Percentiles rank a stretch among this genome's conserved stretches.
Conservation (phyloP, 2,797 vertebrate species). For the Pelodytes ibericus region DNA sequence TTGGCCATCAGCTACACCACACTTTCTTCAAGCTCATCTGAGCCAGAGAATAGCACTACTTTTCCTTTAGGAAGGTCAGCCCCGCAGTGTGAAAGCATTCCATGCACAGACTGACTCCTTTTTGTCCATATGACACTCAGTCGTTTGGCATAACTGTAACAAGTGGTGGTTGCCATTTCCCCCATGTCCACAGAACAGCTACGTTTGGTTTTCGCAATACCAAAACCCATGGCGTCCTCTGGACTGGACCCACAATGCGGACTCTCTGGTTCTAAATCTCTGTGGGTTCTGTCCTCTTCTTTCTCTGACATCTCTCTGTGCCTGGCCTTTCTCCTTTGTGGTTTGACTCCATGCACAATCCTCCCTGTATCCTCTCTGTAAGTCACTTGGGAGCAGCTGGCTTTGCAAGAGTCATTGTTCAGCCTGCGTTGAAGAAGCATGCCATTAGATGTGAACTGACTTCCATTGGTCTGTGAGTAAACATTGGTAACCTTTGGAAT, state of each 20-base stretch:
- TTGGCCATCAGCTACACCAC: slow-evolving; percentile 63
- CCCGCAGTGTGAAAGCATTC: slow-evolving; percentile 82
- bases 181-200: slow-evolving; percentile 80
- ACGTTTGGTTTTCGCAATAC: slow-evolving; percentile 67
- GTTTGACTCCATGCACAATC: slow-evolving; percentile 52
- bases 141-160: slow-evolving; percentile 86
- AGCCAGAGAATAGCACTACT: slow-evolving; percentile 60
- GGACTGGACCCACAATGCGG: slow-evolving; percentile 24
- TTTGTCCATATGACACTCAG: slow-evolving; percentile 88
- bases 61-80: slow-evolving; percentile 77
- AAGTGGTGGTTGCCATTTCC: slow-evolving; percentile 68
- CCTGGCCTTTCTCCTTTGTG: slow-evolving; percentile 58
- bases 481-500: slow-evolving; percentile 77
- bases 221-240: slow-evolving; percentile 1
- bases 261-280: slow-evolving; percentile 7
- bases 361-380: slow-evolving; percentile 62
- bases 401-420: slow-evolving; percentile 76
- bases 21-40: slow-evolving; percentile 76
- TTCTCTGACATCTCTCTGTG: slow-evolving; percentile 67
- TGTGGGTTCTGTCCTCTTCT: neutral
- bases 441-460: slow-evolving; percentile 58
- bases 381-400: slow-evolving; percentile 63
- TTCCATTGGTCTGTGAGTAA: slow-evolving; percentile 77
- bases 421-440: slow-evolving; percentile 62
- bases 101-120: slow-evolving; percentile 89